Percentiles rank a stretch among this genome's conserved stretches.
Evolutionary conservation across 2,888 invertebrate species (phyloP).

Genomic region (Chloroclystis v-ata): DNA sequence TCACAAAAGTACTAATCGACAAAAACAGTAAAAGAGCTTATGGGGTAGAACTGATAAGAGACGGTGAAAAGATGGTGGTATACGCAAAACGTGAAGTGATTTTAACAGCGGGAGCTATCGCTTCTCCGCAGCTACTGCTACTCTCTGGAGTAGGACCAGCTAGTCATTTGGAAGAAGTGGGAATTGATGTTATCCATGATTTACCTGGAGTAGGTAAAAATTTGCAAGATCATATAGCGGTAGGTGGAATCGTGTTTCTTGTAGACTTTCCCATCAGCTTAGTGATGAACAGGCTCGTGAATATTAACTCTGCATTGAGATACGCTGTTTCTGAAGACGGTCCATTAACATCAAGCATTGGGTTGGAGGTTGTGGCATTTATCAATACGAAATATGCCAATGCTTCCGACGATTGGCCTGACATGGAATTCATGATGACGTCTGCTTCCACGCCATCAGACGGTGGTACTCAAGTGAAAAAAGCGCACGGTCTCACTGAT

Average conservation of each 20-base stretch:
- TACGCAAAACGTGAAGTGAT: conserved; percentile 89
- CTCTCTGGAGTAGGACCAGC: conserved; percentile 91
- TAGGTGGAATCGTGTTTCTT: conserved; percentile 88
- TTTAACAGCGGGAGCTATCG: conserved; percentile 92
- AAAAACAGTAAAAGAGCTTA: conserved; percentile 84
- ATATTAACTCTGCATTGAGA: conserved; percentile 87
- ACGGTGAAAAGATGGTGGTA: conserved; percentile 79
- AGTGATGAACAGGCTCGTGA: conserved; percentile 88
- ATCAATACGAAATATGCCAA: conserved; percentile 94
- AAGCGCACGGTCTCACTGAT: conserved; percentile 88
- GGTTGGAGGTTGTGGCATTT: conserved; percentile 92
- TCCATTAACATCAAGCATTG: conserved; percentile 90
- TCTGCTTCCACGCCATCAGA: conserved; percentile 89
- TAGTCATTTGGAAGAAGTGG: conserved; percentile 83
- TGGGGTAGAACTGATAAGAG: conserved; percentile 87
- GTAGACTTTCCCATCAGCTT: conserved; percentile 89
- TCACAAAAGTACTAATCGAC: conserved; percentile 86
- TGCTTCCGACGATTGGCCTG: conserved; percentile 92
- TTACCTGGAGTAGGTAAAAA: conserved; percentile 91
- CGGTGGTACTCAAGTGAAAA: conserved; percentile 88
- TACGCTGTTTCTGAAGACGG: conserved; percentile 93
- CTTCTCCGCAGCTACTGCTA: conserved; percentile 94
- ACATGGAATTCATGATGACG: conserved; percentile 93
- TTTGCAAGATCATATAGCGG: conserved; percentile 93
- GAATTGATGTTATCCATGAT: conserved; percentile 85